Evolutionary conservation across 2,113 vertebrate species (phyloP), one percentile per base, ranked within the genome.

Genomic region (Polyodon spathula): DNA sequence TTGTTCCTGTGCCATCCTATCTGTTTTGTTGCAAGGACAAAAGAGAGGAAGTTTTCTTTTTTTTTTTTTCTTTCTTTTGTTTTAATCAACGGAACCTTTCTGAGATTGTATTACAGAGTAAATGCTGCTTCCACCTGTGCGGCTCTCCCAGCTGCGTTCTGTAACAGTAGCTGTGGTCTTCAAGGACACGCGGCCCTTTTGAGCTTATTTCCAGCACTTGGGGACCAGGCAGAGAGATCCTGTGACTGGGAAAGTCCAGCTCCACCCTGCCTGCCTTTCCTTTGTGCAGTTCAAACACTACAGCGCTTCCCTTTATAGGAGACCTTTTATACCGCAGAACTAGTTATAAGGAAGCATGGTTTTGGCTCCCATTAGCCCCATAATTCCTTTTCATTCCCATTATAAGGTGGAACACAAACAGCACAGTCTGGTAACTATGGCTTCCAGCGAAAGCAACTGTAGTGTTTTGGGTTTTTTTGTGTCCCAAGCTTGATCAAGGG

Each of bases 181-280:
- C 80, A 86, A 81, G 81, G 82, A 81, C 78, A 79, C 69, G 67
- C n/a, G 72, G 72, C 60, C 66, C 55, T 84, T 88, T 88, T 87
- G 84, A 88, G 85, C 84, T 87, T 85, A 88, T 87, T 87, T 84
- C 79, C 62, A 85, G 83, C 70, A 73, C 80, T 83, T 79, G 79
- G 84, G 81, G 83, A 83, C 75, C 68, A 59, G 78, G 64, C 72
- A 75, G 71, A 70, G 64, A 66, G 54, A 40, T n/a, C n/a, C 17
- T 63, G 60, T 54, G 8, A 16, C 48, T 54, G n/a, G 37, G 53
- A 56, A 56, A 56, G 44, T 61, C 59, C 3, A 1, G 14, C 59
- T 48, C 15, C 43, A 14, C 53, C 53, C 43, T 41, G 42, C 37
- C 37, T 52, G 6, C n/a, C 40, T 37, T 11, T 54, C 10, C 54